Conservation (phyloP, 2,113 vertebrate species). For the Sinocyclocheilus anshuiensis region DNA sequence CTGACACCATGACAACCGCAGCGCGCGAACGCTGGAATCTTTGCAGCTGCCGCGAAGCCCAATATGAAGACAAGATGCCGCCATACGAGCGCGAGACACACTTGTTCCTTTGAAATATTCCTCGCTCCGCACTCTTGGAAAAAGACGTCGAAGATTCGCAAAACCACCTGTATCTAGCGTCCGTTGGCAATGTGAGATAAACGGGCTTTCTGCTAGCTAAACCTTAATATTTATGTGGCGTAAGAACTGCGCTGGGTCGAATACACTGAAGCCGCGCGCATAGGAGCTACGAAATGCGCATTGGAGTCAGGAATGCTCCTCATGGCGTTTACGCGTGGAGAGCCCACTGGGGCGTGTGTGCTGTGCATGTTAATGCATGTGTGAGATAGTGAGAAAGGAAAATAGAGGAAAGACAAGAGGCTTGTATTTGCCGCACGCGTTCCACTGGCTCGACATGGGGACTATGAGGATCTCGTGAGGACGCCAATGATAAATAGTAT, state of each 20-base stretch:
- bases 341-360: conserved; percentile 25
- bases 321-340: conserved; percentile 16
- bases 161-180: conserved; percentile 34
- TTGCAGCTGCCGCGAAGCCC: conserved; percentile 1
- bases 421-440: neutral
- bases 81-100: conserved; percentile 1
- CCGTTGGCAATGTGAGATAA: neutral
- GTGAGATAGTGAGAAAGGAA: conserved; percentile 7
- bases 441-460: conserved; percentile 7
- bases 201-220: neutral
- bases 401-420: neutral
- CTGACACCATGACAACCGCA: conserved; percentile 50
- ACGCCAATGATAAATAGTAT: conserved; percentile 22
- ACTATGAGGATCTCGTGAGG: conserved; percentile 32
- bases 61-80: conserved; percentile 24
- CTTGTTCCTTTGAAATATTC: neutral
- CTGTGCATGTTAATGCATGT: conserved; percentile 4
- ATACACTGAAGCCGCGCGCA: neutral
- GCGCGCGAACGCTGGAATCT: conserved; percentile 40
- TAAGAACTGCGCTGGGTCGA: neutral
- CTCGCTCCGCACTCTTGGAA: neutral
- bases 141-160: neutral
- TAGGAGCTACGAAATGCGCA: conserved; percentile 35
- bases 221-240: neutral
- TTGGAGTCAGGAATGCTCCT: conserved; percentile 29